Base-by-base conservation (phyloP, 23 tunicate species). In the Trididemnum clinides region DNA sequence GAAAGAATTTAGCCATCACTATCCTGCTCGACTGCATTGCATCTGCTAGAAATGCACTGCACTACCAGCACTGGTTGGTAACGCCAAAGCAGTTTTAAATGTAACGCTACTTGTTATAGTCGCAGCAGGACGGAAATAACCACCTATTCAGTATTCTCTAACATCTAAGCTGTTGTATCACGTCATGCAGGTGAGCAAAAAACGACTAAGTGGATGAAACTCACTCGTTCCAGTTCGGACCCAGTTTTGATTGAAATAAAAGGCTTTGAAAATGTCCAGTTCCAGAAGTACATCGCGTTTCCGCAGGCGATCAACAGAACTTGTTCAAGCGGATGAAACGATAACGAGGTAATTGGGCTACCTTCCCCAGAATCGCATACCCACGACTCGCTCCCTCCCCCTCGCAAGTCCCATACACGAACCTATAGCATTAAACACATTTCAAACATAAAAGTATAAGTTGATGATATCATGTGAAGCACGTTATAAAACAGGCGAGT, bases 351-450 rank as follows among this genome's bases (percentile, higher is more conserved):
- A 0, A 92, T 84, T 1, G 92, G 82, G 0, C n/a, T 4, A 1
- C 26, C 36, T 35, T 78, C 81, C 5, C 51, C 33, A 18, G 63
- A 29, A 18, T 73, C 74, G 34, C 33, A 63, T 26, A 72, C 80
- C 97, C 97, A 92, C 1, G 92, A 88, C 65, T 92, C 97, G 50
- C 97, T 92, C 0, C 97, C 97, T 20, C 87, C 97, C 3, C 92
- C 92, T 1, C 87, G 83, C 32, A 92, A 50, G 63, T 92, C 97
- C 97, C 97, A 92, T 22, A 92, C 97, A 3, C 92, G 82, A 1
- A 92, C 97, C 97, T 92, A 80, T 6, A 36, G 10, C 4, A 31
- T n/a, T n/a, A n/a, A n/a, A n/a, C n/a, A n/a, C n/a, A n/a, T n/a
- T n/a, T n/a, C n/a, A 44, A 44, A 44, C 54, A 44, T 44, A 15